Conservation (phyloP, 2,888 invertebrate genomes). For the Patella depressa region DNA sequence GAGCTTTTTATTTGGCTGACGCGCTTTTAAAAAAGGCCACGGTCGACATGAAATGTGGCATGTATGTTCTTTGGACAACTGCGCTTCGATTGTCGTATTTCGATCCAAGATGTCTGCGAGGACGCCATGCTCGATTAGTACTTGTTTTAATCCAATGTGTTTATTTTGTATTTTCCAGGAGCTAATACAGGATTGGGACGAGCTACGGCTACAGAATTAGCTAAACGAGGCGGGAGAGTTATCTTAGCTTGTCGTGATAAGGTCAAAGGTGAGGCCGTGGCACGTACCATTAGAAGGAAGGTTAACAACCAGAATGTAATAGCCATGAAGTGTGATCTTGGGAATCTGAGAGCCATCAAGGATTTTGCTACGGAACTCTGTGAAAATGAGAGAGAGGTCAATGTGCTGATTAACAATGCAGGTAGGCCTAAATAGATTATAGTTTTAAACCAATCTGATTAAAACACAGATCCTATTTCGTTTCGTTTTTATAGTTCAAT, state of each 20-base stretch:
- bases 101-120: too few species aligned
- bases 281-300: conserved; percentile 61
- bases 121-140: too few species aligned
- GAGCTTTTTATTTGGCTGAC: too few species aligned
- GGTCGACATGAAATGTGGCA: too few species aligned
- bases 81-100: too few species aligned
- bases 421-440: conserved; percentile 56
- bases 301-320: conserved; percentile 64
- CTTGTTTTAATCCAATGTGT: too few species aligned
- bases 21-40: too few species aligned
- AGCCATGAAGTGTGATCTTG: conserved; percentile 65
- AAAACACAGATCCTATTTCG: too few species aligned
- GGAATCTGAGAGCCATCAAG: conserved; percentile 61
- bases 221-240: conserved; percentile 71
- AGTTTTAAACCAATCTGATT: too few species aligned
- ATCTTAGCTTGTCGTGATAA: conserved; percentile 67
- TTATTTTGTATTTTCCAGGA: conserved; percentile 76
- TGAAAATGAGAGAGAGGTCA: conserved; percentile 60
- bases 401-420: conserved; percentile 70
- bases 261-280: conserved; percentile 66
- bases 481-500: too few species aligned
- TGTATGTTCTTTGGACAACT: too few species aligned
- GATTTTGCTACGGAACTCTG: conserved; percentile 65
- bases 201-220: conserved; percentile 83
- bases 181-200: conserved; percentile 87